Evolutionary conservation across 2,797 vertebrate species (phyloP).

Genomic region (Podargus strigoides): DNA sequence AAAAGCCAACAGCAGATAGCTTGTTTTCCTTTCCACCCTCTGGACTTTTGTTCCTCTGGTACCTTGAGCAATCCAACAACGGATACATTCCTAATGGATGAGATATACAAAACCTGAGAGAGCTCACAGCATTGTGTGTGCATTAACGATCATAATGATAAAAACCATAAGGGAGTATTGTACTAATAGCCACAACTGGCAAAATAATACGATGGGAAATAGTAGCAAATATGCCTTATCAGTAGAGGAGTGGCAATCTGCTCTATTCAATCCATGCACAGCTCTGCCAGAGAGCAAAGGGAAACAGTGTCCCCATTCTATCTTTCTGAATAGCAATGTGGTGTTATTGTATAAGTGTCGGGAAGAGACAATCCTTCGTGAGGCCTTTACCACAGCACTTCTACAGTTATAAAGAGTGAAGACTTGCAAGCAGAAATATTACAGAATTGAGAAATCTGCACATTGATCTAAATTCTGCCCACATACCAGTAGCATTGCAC

Average conservation of each 20-base stretch:
- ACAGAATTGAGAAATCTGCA: background rate
- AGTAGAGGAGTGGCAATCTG: background rate
- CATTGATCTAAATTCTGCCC: background rate
- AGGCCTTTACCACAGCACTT: background rate
- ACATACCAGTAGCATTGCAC: background rate
- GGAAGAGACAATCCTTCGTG: background rate
- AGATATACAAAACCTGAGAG: background rate
- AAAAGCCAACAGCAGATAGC: background rate
- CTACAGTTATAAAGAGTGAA: background rate
- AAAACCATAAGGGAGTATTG: background rate
- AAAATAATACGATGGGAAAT: background rate
- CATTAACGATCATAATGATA: background rate
- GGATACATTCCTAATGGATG: background rate
- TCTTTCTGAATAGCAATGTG: background rate
- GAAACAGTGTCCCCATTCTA: constrained; percentile 9
- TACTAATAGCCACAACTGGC: background rate
- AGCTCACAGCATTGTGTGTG: background rate
- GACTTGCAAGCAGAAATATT: background rate
- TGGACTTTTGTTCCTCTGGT: background rate
- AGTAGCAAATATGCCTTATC: background rate
- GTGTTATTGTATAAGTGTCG: background rate
- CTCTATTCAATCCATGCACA: background rate
- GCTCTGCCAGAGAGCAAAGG: constrained; percentile 1
- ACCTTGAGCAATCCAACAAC: background rate
- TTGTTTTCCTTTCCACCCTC: background rate